Percentiles rank a stretch among this genome's conserved stretches.
These are phyloP conservation scores for Acropora yongei DNA, from an alignment of 64 coral and sea anemone species.

Conservation along the genomic window DNA sequence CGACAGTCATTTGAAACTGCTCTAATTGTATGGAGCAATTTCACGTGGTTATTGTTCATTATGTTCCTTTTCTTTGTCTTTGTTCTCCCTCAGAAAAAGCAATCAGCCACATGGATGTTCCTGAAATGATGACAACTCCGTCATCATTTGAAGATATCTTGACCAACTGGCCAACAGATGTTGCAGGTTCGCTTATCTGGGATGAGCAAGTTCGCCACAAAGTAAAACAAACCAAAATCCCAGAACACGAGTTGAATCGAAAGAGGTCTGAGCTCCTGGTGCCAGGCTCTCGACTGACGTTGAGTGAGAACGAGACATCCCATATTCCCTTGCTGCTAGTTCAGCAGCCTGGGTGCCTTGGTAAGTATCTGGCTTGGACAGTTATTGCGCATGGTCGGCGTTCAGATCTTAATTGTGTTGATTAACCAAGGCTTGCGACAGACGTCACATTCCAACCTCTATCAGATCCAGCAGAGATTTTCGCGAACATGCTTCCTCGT, in stretches of 20 bases:
- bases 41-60: neutral
- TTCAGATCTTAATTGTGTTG: no score
- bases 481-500: no score
- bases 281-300: slow-evolving; percentile 67
- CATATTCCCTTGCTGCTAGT: slow-evolving; percentile 87
- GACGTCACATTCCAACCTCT: no score
- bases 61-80: neutral
- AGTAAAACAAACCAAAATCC: slow-evolving; percentile 83
- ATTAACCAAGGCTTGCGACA: no score
- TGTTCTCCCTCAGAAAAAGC: neutral
- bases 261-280: slow-evolving; percentile 82
- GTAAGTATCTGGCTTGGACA: neutral
- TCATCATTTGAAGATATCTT: slow-evolving; percentile 4
- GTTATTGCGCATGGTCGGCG: no score
- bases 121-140: neutral
- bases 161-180: slow-evolving; percentile 57
- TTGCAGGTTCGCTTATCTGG: slow-evolving; percentile 81
- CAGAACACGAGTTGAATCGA: slow-evolving; percentile 81
- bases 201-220: slow-evolving; percentile 34
- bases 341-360: slow-evolving; percentile 65
- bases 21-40: no score
- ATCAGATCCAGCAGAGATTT: no score
- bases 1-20: no score
- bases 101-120: neutral
- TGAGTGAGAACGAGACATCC: slow-evolving; percentile 68